These are phyloP conservation scores for Montipora cactus DNA, from an alignment of 64 coral and sea anemone genomes.

Conservation along the genomic window DNA sequence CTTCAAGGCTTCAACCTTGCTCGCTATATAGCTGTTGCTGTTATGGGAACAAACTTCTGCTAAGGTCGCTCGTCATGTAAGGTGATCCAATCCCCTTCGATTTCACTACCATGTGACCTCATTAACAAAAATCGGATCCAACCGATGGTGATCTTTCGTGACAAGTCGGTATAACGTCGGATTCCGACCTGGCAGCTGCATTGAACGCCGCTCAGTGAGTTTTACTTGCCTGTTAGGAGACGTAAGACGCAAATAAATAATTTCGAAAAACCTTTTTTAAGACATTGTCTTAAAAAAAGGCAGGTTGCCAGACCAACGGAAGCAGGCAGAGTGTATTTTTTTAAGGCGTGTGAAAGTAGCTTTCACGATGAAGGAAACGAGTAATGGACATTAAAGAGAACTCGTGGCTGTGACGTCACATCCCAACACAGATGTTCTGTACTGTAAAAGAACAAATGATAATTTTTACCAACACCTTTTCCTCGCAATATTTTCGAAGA, in stretches of 20 bases:
- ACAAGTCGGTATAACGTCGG: not conserved
- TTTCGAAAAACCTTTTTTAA: not conserved
- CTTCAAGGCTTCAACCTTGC: conserved; percentile 39
- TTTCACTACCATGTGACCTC: conserved; percentile 20
- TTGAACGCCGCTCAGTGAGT: not conserved
- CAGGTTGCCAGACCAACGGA: not conserved
- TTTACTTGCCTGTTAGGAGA: conserved; percentile 38
- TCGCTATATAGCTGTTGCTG: conserved; percentile 52
- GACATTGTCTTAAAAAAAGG: not conserved
- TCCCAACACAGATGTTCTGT: conserved; percentile 23
- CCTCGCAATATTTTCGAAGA: not conserved
- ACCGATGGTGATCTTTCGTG: conserved; percentile 18
- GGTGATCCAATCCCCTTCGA: conserved; percentile 37
- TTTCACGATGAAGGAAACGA: not conserved
- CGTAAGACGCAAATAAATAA: conserved; percentile 14
- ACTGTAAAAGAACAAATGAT: conserved; percentile 46
- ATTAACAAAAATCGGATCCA: conserved; percentile 8
- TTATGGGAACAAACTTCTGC: conserved; percentile 57
- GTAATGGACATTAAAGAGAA: conserved; percentile 35
- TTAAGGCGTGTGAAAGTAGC: not conserved
- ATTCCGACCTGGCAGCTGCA: conserved; percentile 52
- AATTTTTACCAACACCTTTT: conserved; percentile 14
- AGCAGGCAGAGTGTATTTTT: not conserved
- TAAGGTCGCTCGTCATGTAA: conserved; percentile 58
- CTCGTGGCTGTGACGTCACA: conserved; percentile 32